A percentile compares a stretch with the other conserved stretches of the same genome.
Evolutionary conservation across 2,888 invertebrate species (phyloP).

Genomic region (Cosmia trapezina): DNA sequence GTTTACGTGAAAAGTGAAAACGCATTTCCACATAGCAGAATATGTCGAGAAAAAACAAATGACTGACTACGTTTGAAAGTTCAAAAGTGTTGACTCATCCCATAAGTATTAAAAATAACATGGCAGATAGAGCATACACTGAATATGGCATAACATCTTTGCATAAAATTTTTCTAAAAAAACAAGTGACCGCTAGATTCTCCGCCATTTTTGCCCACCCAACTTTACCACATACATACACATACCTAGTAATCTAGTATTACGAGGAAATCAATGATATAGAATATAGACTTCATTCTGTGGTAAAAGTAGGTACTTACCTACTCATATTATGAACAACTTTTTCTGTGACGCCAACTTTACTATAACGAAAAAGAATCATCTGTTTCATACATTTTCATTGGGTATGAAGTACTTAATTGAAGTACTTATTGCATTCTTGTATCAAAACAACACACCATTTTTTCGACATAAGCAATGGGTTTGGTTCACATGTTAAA

Average conservation of each 20-base stretch:
- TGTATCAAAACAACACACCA: not conserved
- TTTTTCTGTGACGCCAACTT: too few species aligned
- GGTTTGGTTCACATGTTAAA: not conserved
- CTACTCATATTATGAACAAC: not conserved
- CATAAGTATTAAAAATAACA: not conserved
- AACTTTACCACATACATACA: not conserved
- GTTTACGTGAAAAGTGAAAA: constrained; percentile 22
- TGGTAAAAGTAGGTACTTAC: not conserved
- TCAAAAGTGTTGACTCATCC: constrained; percentile 18
- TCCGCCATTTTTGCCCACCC: not conserved
- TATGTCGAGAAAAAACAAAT: constrained; percentile 51
- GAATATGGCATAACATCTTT: not conserved
- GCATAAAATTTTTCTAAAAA: not conserved
- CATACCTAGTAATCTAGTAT: too few species aligned
- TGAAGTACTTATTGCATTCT: too few species aligned
- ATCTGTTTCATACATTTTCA: too few species aligned
- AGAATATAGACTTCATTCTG: not conserved
- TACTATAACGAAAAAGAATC: not conserved
- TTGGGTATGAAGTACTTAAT: too few species aligned
- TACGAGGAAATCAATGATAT: not conserved
- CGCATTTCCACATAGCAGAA: constrained; percentile 42
- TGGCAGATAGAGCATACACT: not conserved
- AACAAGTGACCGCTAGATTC: not conserved
- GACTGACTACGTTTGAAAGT: constrained; percentile 25
- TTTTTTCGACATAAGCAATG: not conserved